Evolutionary conservation across 2,113 vertebrate genomes (phyloP).

Genomic region (Indicator indicator): DNA sequence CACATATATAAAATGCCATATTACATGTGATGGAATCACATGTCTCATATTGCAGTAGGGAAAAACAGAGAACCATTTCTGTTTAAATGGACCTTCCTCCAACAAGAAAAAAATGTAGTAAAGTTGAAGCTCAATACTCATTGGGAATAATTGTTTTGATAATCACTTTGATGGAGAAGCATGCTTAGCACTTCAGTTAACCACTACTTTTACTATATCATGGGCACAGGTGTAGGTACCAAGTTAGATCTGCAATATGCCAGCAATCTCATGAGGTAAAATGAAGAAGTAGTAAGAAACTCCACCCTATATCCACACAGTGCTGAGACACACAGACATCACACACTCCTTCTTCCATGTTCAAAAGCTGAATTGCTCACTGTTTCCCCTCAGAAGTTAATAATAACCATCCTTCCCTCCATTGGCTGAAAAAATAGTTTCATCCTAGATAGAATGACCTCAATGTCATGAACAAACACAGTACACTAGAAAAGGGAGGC

Average conservation of each 20-base stretch:
- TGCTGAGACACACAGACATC: neutral
- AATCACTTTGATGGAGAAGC: neutral
- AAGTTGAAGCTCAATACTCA: neutral
- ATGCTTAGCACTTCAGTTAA: neutral
- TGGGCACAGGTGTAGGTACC: neutral
- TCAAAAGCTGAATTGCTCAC: neutral
- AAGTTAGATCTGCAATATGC: neutral
- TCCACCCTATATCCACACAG: fast-evolving
- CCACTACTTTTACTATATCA: neutral
- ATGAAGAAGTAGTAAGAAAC: neutral
- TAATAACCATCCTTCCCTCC: neutral
- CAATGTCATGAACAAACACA: neutral
- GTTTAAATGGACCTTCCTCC: neutral
- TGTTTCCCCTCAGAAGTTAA: neutral
- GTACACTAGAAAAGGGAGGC: neutral
- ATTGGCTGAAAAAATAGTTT: neutral
- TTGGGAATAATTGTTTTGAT: neutral
- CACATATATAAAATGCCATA: neutral
- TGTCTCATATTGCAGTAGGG: neutral
- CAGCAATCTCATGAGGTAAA: neutral
- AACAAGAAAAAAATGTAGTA: neutral
- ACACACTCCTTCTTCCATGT: neutral
- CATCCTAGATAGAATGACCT: neutral
- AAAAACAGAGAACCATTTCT: neutral
- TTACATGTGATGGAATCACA: neutral